A percentile compares a stretch with the other conserved stretches of the same genome.
phyloP scores from a whole-genome alignment of 2,797 vertebrate species.

The Sebastes matsubarae region DNA sequence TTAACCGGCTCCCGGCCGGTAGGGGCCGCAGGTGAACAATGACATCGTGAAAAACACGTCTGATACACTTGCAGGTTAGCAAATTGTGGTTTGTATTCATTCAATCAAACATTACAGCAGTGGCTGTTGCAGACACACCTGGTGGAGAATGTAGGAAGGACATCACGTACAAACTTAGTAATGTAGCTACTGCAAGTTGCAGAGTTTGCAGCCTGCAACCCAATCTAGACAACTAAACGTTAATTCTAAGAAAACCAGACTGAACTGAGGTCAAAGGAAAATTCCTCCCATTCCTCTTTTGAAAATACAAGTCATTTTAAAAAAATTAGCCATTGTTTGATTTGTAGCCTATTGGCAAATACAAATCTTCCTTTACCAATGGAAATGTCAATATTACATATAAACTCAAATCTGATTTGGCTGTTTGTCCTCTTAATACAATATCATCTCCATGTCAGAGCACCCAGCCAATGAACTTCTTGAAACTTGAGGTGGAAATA shows the following conservation, averaged over 20 bases:
- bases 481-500: not conserved
- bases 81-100: no score
- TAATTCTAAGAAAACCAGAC: not conserved
- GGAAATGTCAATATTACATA: not conserved
- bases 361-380: not conserved
- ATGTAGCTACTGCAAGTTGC: not conserved
- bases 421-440: not conserved
- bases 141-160: no score
- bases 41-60: not conserved
- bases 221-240: not conserved
- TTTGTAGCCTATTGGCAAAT: not conserved
- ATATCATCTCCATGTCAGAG: constrained; percentile 22
- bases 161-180: not conserved
- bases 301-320: no score
- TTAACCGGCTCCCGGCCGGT: not conserved
- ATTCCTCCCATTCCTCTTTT: not conserved
- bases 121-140: no score
- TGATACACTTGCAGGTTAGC: no score
- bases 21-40: not conserved
- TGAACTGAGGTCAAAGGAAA: not conserved
- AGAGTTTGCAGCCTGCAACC: not conserved
- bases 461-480: not conserved
- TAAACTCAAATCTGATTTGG: not conserved
- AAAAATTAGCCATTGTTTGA: no score
- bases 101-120: no score